Evolutionary conservation across 1,140 invertebrate species (phyloP).

Genomic region (Metopolophium dirhodum): DNA sequence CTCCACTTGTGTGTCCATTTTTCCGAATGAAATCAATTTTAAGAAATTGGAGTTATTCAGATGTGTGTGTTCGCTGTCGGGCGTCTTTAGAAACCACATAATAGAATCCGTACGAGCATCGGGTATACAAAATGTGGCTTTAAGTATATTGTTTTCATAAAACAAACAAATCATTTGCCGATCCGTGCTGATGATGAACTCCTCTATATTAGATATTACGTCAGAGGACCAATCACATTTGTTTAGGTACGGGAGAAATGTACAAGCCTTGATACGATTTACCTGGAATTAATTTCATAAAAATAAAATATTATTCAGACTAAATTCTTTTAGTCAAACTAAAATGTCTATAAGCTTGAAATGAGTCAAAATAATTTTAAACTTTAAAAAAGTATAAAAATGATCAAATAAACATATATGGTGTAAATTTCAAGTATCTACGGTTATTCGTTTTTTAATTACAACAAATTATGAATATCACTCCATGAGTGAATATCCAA

Average conservation of each 20-base stretch:
- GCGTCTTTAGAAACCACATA: conserved; percentile 33
- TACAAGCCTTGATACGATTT: conserved; percentile 20
- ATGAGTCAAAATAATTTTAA: no score
- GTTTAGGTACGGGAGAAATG: neutral
- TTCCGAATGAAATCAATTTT: conserved; percentile 8
- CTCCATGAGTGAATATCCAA: no score
- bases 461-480: no score
- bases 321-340: no score
- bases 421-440: no score
- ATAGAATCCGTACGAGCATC: neutral
- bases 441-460: no score
- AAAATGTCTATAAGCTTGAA: no score
- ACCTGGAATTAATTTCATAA: neutral
- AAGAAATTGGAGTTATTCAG: neutral
- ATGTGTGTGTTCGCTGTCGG: neutral
- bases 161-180: conserved; percentile 21
- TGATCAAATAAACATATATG: no score
- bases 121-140: conserved; percentile 19
- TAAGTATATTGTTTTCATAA: conserved; percentile 22
- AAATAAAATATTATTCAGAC: neutral
- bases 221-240: neutral
- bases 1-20: conserved; percentile 36
- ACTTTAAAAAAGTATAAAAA: no score
- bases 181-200: neutral
- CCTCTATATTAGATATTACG: neutral